phyloP scores from a whole-genome alignment of 2,797 vertebrate species.

The Intellagama lesueurii region DNA sequence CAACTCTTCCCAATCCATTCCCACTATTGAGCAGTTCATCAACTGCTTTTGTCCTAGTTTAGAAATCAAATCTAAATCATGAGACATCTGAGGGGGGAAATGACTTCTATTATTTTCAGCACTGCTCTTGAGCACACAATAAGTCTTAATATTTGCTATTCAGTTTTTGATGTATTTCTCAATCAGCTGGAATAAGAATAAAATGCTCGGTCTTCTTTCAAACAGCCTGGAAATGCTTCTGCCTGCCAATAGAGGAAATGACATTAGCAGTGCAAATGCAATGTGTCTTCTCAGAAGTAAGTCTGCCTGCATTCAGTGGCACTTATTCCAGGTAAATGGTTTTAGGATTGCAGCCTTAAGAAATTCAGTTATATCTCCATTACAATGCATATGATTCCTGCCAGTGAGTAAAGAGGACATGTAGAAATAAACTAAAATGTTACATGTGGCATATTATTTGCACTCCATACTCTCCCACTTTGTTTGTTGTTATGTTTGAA shows the following conservation, averaged over 20 bases:
- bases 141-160: neutral
- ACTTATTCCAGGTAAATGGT: neutral
- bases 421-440: neutral
- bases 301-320: neutral
- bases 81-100: neutral
- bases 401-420: neutral
- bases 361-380: slow-evolving; percentile 16
- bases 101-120: neutral
- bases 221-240: slow-evolving; percentile 44
- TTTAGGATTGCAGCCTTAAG: slow-evolving; percentile 19
- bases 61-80: neutral
- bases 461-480: neutral
- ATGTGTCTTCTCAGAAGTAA: neutral
- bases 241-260: slow-evolving; percentile 16
- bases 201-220: slow-evolving; percentile 39
- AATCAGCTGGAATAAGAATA: slow-evolving; percentile 45
- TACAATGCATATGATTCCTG: neutral
- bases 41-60: neutral
- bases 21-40: neutral
- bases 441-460: neutral
- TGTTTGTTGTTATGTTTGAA: neutral
- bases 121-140: neutral
- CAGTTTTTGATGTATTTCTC: slow-evolving; percentile 42
- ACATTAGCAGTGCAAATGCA: slow-evolving; percentile 20
- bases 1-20: neutral